Base-by-base conservation (phyloP, 2,888 invertebrate species). In the Scelioninae gen. 1 region DNA sequence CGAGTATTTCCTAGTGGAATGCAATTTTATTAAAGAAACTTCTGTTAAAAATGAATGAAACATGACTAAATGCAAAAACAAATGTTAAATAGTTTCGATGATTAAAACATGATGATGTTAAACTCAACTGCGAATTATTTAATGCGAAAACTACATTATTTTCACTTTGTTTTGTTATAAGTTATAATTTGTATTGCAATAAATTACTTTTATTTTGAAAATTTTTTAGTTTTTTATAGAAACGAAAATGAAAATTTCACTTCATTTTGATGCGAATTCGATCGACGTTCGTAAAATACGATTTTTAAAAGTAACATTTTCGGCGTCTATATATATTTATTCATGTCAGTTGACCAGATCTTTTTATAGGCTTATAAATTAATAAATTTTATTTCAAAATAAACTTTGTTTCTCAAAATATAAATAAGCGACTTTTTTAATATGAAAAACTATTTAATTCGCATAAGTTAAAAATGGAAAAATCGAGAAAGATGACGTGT, bases 281-380 rank as follows among this genome's bases (percentile, higher is more conserved):
- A 47, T 47, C 43, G 43, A 43, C 43, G 6, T 47, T 63, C 34
- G 0, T 38, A 34, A 63, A 16, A 45, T 34, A 16, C 34, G 47
- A 34, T 63, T 49, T 65, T 65, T 51, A 34, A 51, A 29, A 29
- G n/a, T 34, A 40, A 65, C 38, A 51, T 65, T 40, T 53, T 32
- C 31, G 34, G 49, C 32, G 49, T 65, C 51, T 38, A 65, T 65
- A 51, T 65, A 65, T 53, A 65, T 51, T 65, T 65, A 65, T 38
- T 23, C 65, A 51, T 53, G 51, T 29, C 51, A 51, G 65, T 53
- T 65, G 38, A 65, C 47, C 23, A 65, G 29, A 29, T 65, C 65
- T 51, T 65, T 65, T 65, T 51, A 49, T 53, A 53, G 51, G 38
- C 29, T 65, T 51, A 40, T 40, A 65, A 65, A 51, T 65, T 65